Conservation (phyloP, 2,797 vertebrate species). For the Anguilla anguilla region DNA sequence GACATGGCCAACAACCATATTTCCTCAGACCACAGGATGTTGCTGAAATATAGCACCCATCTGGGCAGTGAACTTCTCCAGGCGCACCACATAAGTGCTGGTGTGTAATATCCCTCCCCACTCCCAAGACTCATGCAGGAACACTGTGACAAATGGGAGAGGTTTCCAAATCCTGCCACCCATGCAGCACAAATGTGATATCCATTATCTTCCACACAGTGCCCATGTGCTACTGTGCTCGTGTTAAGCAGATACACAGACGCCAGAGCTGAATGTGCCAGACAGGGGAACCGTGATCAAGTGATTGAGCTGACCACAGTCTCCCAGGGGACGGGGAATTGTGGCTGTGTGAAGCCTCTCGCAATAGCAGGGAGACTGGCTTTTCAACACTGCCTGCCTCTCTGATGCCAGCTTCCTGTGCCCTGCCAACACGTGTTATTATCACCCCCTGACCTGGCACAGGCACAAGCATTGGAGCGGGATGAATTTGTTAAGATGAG, state of each 20-base stretch:
- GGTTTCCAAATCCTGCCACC: not conserved
- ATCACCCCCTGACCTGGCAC: constrained; percentile 14
- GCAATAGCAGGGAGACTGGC: not conserved
- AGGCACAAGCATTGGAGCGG: not conserved
- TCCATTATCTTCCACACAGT: not conserved
- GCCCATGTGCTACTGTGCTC: not conserved
- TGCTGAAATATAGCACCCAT: constrained; percentile 1
- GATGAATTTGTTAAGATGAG: not conserved
- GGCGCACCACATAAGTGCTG: constrained; percentile 12
- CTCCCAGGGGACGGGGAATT: not conserved
- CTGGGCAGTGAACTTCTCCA: not conserved
- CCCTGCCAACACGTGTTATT: constrained; percentile 18
- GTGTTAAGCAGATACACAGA: not conserved
- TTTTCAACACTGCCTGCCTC: constrained; percentile 18
- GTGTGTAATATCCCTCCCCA: not conserved
- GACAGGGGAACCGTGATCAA: not conserved
- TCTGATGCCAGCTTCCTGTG: not conserved
- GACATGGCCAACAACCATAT: constrained; percentile 5
- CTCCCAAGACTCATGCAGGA: not conserved
- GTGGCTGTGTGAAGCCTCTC: constrained; percentile 7
- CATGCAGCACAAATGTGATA: not conserved
- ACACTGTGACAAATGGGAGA: not conserved
- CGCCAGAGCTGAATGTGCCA: constrained; percentile 11
- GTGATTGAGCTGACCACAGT: not conserved
- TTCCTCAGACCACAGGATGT: constrained; percentile 15